A percentile compares a stretch with the other conserved stretches of the same genome.
These are phyloP conservation scores for Sminthurinus aureus DNA, from an alignment of 2,888 invertebrate species.

Conservation along the genomic window DNA sequence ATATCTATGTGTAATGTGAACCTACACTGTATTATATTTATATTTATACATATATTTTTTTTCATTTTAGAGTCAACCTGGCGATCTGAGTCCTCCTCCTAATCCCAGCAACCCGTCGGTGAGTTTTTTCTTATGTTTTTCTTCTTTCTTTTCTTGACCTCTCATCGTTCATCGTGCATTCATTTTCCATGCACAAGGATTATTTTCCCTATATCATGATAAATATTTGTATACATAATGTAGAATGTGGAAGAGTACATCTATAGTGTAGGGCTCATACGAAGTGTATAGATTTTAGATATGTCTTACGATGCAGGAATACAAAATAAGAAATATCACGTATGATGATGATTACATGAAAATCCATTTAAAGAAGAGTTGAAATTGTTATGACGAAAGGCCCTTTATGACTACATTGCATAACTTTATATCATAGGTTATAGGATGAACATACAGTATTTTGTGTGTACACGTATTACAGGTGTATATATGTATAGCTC, in stretches of 20 bases:
- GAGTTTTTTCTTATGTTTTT: conserved; percentile 37
- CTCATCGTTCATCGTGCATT: conserved; percentile 3
- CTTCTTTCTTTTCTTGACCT: conserved; percentile 18
- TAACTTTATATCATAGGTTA: too few relatives aligned
- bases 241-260: too few relatives aligned
- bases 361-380: conserved; percentile 25
- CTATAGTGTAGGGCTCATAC: not conserved
- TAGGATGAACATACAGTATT: too few relatives aligned
- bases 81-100: conserved; percentile 65
- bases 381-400: not conserved
- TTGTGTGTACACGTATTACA: too few relatives aligned
- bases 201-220: too few relatives aligned
- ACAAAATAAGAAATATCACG: not conserved
- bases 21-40: too few relatives aligned
- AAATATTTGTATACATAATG: not conserved
- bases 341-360: conserved; percentile 10
- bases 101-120: conserved; percentile 60
- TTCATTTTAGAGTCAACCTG: conserved; percentile 58
- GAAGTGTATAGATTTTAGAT: too few relatives aligned
- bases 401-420: not conserved
- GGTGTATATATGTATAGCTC: not conserved
- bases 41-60: too few relatives aligned
- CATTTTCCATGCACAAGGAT: conserved; percentile 6
- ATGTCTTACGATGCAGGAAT: not conserved
- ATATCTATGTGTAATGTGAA: too few relatives aligned